These are phyloP conservation scores for Lucinisca nassula DNA, from an alignment of 2,888 invertebrate genomes.

Conservation along the genomic window DNA sequence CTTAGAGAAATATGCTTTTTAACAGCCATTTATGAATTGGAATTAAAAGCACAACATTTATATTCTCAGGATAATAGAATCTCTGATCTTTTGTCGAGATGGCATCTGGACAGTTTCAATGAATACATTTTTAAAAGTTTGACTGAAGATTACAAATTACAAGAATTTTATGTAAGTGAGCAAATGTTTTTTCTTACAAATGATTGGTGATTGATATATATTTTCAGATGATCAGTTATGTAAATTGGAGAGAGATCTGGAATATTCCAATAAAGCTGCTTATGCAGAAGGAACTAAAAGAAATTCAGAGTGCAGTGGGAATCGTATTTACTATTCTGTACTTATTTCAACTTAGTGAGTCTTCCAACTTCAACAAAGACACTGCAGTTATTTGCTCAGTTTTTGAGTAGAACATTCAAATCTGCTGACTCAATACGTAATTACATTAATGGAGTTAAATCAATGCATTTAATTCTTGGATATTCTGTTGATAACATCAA, in stretches of 20 bases:
- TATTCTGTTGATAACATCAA: neutral
- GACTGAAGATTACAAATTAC: neutral
- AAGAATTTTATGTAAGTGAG: neutral
- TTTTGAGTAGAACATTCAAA: neutral
- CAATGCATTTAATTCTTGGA: neutral
- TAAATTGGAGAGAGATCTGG: neutral
- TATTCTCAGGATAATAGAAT: neutral
- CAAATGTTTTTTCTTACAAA: neutral
- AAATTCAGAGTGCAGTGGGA: neutral
- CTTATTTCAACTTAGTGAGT: neutral
- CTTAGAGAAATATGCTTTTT: neutral
- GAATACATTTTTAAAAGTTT: neutral
- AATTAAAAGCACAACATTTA: neutral
- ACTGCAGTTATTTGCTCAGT: neutral
- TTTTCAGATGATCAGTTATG: neutral
- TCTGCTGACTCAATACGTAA: neutral
- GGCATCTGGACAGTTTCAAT: neutral
- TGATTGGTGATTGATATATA: neutral
- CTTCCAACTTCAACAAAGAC: neutral
- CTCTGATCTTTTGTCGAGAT: neutral
- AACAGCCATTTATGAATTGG: neutral
- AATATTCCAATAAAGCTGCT: neutral
- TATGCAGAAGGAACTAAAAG: neutral
- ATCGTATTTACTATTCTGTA: neutral
- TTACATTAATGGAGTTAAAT: neutral